These are phyloP conservation scores for Capreolus pygargus DNA, from an alignment of 2,113 vertebrate genomes.

Conservation along the genomic window DNA sequence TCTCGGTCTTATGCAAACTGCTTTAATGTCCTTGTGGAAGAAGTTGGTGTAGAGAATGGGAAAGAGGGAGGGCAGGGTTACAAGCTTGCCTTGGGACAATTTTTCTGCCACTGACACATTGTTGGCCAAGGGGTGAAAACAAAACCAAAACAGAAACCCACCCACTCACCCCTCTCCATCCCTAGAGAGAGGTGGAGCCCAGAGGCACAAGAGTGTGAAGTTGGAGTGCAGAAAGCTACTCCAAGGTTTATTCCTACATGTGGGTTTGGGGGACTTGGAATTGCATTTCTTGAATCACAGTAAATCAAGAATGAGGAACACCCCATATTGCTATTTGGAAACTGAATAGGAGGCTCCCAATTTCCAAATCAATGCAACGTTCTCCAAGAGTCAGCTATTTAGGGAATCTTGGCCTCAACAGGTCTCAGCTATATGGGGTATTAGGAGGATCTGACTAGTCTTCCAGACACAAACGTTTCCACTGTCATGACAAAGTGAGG, in stretches of 20 bases:
- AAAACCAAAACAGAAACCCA: neutral
- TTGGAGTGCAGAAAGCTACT: slow-evolving; percentile 47
- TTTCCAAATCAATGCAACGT: slow-evolving; percentile 47
- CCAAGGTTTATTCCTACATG: neutral
- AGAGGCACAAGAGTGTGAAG: neutral
- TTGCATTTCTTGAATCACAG: slow-evolving; percentile 44
- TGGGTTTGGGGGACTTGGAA: slow-evolving; percentile 36
- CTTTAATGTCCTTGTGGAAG: neutral
- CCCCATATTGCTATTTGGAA: slow-evolving; percentile 64
- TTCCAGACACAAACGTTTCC: neutral
- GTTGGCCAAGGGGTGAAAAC: slow-evolving; percentile 12
- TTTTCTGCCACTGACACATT: neutral
- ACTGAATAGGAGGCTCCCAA: slow-evolving; percentile 20
- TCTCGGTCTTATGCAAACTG: neutral
- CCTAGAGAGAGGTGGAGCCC: neutral
- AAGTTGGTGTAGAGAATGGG: neutral
- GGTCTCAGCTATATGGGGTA: slow-evolving; percentile 41
- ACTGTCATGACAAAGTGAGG: neutral
- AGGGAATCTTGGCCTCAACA: slow-evolving; percentile 49
- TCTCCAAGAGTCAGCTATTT: neutral
- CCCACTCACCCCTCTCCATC: neutral
- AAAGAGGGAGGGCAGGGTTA: neutral
- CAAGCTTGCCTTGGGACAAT: neutral
- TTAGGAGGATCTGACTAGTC: neutral
- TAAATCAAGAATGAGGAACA: slow-evolving; percentile 64